Conservation (phyloP, 2,797 vertebrate species). For the Eulemur mongoz region DNA sequence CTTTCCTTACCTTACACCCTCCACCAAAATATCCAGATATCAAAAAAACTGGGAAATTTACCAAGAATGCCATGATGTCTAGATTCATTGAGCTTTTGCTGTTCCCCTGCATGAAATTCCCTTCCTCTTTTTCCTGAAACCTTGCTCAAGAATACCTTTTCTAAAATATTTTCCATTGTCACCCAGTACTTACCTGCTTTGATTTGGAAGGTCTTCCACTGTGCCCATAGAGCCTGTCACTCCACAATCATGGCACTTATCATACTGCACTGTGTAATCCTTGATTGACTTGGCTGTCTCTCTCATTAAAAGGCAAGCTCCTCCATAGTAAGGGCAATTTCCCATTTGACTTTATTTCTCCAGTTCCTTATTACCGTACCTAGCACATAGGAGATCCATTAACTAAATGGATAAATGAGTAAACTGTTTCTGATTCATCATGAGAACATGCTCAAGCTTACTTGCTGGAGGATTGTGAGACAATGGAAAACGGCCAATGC, state of each 20-base stretch:
- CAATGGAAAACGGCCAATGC: not conserved
- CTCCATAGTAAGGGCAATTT: not conserved
- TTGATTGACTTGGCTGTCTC: not conserved
- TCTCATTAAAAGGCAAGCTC: not conserved
- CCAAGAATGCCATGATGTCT: not conserved
- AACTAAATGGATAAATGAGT: not conserved
- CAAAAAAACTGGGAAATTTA: not conserved
- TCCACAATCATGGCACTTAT: not conserved
- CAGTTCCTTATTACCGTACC: not conserved
- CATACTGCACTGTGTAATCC: not conserved
- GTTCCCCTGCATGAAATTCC: not conserved
- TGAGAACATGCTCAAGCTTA: not conserved
- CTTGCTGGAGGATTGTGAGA: conserved; percentile 1
- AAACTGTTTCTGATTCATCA: conserved; percentile 13
- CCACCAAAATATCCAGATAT: not conserved
- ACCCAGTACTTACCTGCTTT: not conserved
- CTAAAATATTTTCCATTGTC: not conserved
- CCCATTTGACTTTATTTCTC: not conserved
- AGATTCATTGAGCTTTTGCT: not conserved
- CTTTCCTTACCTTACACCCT: not conserved
- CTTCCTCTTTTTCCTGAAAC: not conserved
- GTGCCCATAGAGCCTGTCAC: not conserved
- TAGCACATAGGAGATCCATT: not conserved
- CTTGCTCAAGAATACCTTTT: not conserved
- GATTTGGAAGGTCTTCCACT: conserved; percentile 8